A percentile compares a stretch with the other conserved stretches of the same genome.
Conservation (phyloP, 2,113 vertebrate species). For the Protomyctophum bolini region DNA sequence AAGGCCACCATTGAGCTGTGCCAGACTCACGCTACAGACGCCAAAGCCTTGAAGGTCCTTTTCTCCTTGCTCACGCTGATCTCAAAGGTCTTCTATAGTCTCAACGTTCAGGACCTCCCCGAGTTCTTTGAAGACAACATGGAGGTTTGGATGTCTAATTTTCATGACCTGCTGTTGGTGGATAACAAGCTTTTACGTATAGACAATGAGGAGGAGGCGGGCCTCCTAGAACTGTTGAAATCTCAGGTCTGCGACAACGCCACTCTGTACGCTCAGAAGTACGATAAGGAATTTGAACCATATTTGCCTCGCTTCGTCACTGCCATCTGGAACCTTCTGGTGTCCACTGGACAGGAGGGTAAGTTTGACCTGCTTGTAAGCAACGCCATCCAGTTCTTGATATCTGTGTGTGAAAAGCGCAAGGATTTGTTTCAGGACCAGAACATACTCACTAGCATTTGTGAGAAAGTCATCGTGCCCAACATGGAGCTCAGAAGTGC, state of each 20-base stretch:
- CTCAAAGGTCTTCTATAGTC: slow-evolving; percentile 97
- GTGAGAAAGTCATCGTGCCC: slow-evolving; percentile 98
- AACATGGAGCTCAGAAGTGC: slow-evolving; percentile 99
- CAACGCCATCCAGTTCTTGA: slow-evolving; percentile 98
- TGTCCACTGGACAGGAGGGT: slow-evolving; percentile 96
- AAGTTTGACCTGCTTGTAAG: slow-evolving; percentile 99
- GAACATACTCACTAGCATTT: slow-evolving; percentile 95
- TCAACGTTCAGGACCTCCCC: slow-evolving; percentile 99
- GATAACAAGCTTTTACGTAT: slow-evolving; percentile 98
- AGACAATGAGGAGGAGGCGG: slow-evolving; percentile 97
- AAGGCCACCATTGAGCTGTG: slow-evolving; percentile 98
- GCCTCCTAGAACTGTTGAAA: slow-evolving; percentile 94
- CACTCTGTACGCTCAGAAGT: slow-evolving; percentile 98
- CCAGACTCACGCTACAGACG: slow-evolving; percentile 91
- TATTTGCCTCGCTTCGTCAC: slow-evolving; percentile 97
- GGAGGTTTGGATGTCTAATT: slow-evolving; percentile 99
- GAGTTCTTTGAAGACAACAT: slow-evolving; percentile 99
- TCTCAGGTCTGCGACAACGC: slow-evolving; percentile 99
- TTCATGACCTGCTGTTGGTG: slow-evolving; percentile 93
- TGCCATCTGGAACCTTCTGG: slow-evolving; percentile 96
- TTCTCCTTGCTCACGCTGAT: slow-evolving; percentile 97
- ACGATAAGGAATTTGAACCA: slow-evolving; percentile 96
- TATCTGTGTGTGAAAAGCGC: slow-evolving; percentile 96
- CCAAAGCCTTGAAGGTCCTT: slow-evolving; percentile 93
- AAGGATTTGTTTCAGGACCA: slow-evolving; percentile 98